phyloP scores from a whole-genome alignment of 2,888 invertebrate genomes.

The Apodemia hepburni region DNA sequence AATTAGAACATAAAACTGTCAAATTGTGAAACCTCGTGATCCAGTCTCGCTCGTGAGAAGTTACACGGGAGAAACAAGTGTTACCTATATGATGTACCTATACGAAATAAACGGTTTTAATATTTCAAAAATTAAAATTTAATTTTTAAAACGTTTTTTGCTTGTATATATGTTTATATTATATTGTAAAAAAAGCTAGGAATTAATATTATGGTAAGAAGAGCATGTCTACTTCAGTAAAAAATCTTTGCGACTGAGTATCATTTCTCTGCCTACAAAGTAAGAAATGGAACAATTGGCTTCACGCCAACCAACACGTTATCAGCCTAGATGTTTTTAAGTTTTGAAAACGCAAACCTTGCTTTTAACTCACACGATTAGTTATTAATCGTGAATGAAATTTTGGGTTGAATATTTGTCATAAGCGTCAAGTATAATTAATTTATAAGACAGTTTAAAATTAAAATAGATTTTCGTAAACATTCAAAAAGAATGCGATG shows the following conservation, averaged over 20 bases:
- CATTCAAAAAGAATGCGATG: not conserved
- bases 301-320: slow-evolving; percentile 47
- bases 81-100: no score
- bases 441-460: slow-evolving; percentile 58
- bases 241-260: slow-evolving; percentile 33
- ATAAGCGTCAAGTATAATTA: slow-evolving; percentile 58
- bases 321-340: slow-evolving; percentile 42
- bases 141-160: no score
- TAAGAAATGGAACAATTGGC: slow-evolving; percentile 72
- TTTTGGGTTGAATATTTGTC: slow-evolving; percentile 56
- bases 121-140: no score
- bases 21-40: no score
- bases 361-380: slow-evolving; percentile 44
- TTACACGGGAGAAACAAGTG: no score
- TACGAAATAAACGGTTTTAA: no score
- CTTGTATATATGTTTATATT: no score
- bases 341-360: slow-evolving; percentile 42
- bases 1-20: no score
- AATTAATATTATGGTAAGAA: no score
- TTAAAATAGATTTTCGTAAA: slow-evolving; percentile 19
- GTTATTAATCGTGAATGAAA: slow-evolving; percentile 55
- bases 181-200: no score
- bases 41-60: no score
- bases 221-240: not conserved
- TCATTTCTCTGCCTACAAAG: slow-evolving; percentile 57